These are phyloP conservation scores for Achroia grisella DNA, from an alignment of 1,140 invertebrate genomes.

Conservation along the genomic window DNA sequence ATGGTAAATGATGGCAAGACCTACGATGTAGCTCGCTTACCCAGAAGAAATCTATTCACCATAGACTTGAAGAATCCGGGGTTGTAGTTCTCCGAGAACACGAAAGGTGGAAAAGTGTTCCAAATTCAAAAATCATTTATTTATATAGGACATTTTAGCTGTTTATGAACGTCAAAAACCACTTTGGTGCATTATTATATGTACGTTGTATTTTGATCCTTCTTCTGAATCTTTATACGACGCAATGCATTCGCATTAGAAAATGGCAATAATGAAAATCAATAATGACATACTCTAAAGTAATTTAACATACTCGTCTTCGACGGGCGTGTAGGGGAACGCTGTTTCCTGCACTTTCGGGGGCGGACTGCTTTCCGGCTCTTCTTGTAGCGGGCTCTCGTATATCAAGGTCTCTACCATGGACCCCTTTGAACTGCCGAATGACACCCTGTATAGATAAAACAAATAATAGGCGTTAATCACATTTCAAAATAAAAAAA, in stretches of 20 bases:
- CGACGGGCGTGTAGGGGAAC: slow-evolving; percentile 63
- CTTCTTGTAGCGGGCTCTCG: slow-evolving; percentile 85
- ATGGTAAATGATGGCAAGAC: no score
- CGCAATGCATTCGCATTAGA: slow-evolving; percentile 10
- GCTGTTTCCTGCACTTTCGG: slow-evolving; percentile 56
- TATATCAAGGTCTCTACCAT: slow-evolving; percentile 95
- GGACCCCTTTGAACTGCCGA: slow-evolving; percentile 94
- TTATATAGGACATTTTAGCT: no score
- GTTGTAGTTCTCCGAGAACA: no score
- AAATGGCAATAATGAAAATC: slow-evolving; percentile 31
- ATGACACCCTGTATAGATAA: slow-evolving; percentile 83
- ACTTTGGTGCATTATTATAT: no score
- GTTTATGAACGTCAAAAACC: no score
- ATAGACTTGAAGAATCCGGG: no score
- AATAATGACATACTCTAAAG: slow-evolving; percentile 57
- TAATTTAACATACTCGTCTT: slow-evolving; percentile 76
- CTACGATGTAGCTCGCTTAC: no score
- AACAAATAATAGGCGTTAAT: slow-evolving; percentile 2
- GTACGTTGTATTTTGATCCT: no score
- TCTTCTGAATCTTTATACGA: neutral
- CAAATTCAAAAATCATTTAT: no score
- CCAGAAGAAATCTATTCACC: no score
- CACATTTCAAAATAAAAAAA: no score
- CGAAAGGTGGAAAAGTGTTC: no score
- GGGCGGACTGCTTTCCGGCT: slow-evolving; percentile 74